Conservation (phyloP, 2,797 vertebrate genomes). For the Anisognathus igniventris region DNA sequence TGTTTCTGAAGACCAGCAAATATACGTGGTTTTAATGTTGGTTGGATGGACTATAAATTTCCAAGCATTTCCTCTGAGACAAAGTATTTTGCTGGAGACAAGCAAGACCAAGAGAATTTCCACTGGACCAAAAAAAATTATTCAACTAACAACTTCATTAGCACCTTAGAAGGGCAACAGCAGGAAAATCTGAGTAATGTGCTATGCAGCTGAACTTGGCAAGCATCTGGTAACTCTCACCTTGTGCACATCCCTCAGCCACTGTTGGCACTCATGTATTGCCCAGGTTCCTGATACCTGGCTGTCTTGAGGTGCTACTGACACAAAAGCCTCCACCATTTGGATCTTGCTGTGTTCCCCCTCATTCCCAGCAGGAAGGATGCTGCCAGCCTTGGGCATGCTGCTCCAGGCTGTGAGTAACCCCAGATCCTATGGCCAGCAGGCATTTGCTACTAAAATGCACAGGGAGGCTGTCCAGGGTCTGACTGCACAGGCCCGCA, state of each 20-base stretch:
- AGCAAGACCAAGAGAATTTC: background rate
- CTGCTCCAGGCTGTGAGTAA: fast-evolving
- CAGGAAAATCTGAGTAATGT: background rate
- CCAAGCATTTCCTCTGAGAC: background rate
- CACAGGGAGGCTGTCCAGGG: background rate
- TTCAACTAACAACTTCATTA: background rate
- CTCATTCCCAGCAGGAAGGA: background rate
- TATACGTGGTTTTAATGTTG: background rate
- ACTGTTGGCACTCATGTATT: fast-evolving
- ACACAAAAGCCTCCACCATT: background rate
- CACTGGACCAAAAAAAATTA: background rate
- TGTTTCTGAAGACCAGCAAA: background rate
- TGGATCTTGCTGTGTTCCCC: background rate
- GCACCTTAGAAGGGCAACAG: background rate
- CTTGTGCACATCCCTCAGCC: background rate
- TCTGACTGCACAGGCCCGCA: background rate
- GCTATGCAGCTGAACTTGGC: background rate
- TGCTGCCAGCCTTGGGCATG: background rate
- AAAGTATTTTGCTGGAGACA: background rate
- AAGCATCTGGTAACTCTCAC: background rate
- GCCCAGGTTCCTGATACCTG: background rate
- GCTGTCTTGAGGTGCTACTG: background rate
- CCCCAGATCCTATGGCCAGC: fast-evolving
- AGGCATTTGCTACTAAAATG: background rate
- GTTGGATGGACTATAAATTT: background rate